These are phyloP conservation scores for Drosophila subquinaria DNA, from an alignment of 2,888 invertebrate genomes.

Conservation along the genomic window DNA sequence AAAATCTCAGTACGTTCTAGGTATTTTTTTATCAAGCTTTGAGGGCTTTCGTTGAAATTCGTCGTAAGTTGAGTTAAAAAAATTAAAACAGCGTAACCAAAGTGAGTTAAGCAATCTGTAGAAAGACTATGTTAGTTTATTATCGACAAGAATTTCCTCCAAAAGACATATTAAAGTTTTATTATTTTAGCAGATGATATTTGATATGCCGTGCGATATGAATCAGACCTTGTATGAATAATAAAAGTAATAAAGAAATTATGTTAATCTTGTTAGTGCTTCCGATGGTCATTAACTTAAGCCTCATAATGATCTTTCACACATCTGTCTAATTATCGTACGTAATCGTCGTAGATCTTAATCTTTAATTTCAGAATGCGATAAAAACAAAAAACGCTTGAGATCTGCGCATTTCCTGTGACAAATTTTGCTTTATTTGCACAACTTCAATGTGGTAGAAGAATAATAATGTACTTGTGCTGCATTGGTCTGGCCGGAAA, in stretches of 20 bases:
- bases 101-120: slow-evolving; percentile 13
- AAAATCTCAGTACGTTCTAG: slow-evolving; percentile 4
- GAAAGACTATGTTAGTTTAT: slow-evolving; percentile 10
- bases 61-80: neutral
- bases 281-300: slow-evolving; percentile 43
- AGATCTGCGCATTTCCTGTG: slow-evolving; percentile 74
- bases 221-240: slow-evolving; percentile 14
- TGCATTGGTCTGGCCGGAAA: slow-evolving; percentile 34
- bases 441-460: slow-evolving; percentile 13
- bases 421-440: slow-evolving; percentile 71
- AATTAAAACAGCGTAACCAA: neutral
- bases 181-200: neutral
- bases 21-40: slow-evolving; percentile 15
- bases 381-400: slow-evolving; percentile 40
- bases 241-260: slow-evolving; percentile 19
- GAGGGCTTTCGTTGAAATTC: slow-evolving; percentile 2
- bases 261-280: slow-evolving; percentile 28
- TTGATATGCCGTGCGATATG: slow-evolving; percentile 8
- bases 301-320: slow-evolving; percentile 49
- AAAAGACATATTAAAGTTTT: slow-evolving; percentile 2
- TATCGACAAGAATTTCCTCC: slow-evolving; percentile 16
- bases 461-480: neutral
- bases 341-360: slow-evolving; percentile 21
- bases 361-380: slow-evolving; percentile 24
- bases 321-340: slow-evolving; percentile 38